Evolutionary conservation across 2,888 invertebrate genomes (phyloP), one percentile per base, ranked within the genome.

Genomic region (Gymnoscelis rufifasciata): DNA sequence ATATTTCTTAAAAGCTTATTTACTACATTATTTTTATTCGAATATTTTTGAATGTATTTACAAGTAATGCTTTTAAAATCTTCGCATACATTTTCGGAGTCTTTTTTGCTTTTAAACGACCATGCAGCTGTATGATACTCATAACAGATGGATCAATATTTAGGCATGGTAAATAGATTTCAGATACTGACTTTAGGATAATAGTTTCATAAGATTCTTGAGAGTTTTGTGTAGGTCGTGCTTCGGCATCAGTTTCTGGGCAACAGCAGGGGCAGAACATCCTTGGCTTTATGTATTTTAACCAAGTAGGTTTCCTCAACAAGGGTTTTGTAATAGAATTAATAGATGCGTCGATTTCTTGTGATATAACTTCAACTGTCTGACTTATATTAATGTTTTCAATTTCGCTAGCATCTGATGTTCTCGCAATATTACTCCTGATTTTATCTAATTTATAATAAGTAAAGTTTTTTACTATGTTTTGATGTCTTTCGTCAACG

Each of bases 241-340:
- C 40, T 5, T 48, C 52, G 42, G 70, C 39, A 27, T 28, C 71
- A 1, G 66, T 68, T n/a, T 59, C 62, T 4, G 71, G 72, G 2
- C 76, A 74, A 48, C 82, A 82, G 54, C 84, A 84, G 1, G 84
- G 83, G 37, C 83, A 86, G 0, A 74, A 13, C 0, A 72, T 15
- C 47, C 51, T 75, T 7, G 80, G 78, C 3, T 68, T 45, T 30
- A 51, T 38, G 23, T 41, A 47, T 51, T 62, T 71, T 33, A 56
- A 61, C 61, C 68, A 69, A 48, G 46, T 47, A 41, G 46, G 13
- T 33, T 37, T 43, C 47, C 44, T 24, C 46, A 43, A 42, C 27
- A 51, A 51, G 31, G 41, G 41, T 39, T 56, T 62, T 8, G 54
- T 29, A 27, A 68, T 54, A 10, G 68, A 62, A 2, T 60, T 60